phyloP scores from a whole-genome alignment of 1,140 invertebrate genomes.

The Tetramorium parvispinum region DNA sequence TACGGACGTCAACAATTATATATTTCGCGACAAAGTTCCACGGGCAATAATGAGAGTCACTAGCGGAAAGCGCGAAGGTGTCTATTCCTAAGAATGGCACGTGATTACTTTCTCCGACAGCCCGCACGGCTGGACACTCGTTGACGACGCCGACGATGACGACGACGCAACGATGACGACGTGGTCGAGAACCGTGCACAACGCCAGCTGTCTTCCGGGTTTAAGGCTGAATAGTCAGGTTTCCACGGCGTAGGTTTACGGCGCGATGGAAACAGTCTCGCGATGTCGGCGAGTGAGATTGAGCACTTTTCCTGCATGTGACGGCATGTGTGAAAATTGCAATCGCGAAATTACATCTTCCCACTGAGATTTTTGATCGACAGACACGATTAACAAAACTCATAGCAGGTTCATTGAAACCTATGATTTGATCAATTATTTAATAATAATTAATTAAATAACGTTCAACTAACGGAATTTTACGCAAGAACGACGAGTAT shows the following conservation, averaged over 20 bases:
- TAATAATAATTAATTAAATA: constrained; percentile 1
- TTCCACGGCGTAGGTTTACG: constrained; percentile 31
- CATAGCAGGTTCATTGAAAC: not conserved
- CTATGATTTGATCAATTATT: not conserved
- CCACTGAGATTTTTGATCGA: not conserved
- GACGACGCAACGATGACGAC: constrained; percentile 55
- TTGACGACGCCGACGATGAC: constrained; percentile 34
- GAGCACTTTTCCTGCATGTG: constrained; percentile 18
- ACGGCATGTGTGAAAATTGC: constrained; percentile 36
- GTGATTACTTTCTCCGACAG: constrained; percentile 59
- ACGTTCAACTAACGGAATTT: not conserved
- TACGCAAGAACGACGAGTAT: not conserved
- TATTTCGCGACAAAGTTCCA: not conserved
- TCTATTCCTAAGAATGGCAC: constrained; percentile 55
- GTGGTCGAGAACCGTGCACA: constrained; percentile 32
- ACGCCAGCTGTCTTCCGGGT: constrained; percentile 59
- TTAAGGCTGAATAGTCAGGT: constrained; percentile 41
- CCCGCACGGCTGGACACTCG: constrained; percentile 18
- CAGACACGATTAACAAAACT: not conserved
- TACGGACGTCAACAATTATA: not conserved
- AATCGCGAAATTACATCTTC: constrained; percentile 26
- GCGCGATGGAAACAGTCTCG: constrained; percentile 29
- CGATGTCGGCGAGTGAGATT: constrained; percentile 44
- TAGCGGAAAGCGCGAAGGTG: constrained; percentile 50
- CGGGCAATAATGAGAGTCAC: constrained; percentile 19